Evolutionary conservation across 2,888 invertebrate species (phyloP), one percentile per base, ranked within the genome.

Genomic region (Pyrocoelia pectoralis): DNA sequence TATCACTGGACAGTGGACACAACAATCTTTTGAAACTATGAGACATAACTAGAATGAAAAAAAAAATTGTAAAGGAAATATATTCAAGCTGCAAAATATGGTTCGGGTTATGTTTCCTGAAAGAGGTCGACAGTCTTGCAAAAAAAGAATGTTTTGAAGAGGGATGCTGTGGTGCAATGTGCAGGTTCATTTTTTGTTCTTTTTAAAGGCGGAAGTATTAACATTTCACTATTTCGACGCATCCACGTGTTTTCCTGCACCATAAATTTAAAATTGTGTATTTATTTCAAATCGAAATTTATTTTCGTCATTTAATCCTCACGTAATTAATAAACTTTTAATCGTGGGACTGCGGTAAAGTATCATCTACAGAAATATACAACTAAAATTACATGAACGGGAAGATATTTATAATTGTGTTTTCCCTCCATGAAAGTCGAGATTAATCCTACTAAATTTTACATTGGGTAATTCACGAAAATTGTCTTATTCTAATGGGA

Each of bases 401-500:
- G 38, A 2, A 38, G 38, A 9, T n/a, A n/a, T n/a, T 38, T 38
- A 12, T 12, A 12, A 38, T 15, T 43, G 3, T 13, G 4, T 43
- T 43, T 43, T 43, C 8, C 2, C 4, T 13, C 3, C 41, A 15
- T 15, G 8, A 43, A n/a, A 5, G 24, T 24, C 24, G 3, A 24
- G 4, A 6, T 24, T 24, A 24, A 24, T 24, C 3, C 3, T 24
- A 24, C 6, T 24, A 5, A 5, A 24, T 24, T 3, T 6, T 24
- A 6, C 3, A 5, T 24, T 18, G 49, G 9, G 8, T 10, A 13
- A 18, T 49, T 9, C 49, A 56, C 49, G 55, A 55, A 54, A 55
- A 60, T 51, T 61, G 50, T 55, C 38, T 43, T 50, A 53, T 48
- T 56, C 38, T 48, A 56, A 62, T 56, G 29, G 17, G 9, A 24